Evolutionary conservation across 2,888 invertebrate genomes (phyloP), one percentile per base, ranked within the genome.

Genomic region (Anthoptus insignis): DNA sequence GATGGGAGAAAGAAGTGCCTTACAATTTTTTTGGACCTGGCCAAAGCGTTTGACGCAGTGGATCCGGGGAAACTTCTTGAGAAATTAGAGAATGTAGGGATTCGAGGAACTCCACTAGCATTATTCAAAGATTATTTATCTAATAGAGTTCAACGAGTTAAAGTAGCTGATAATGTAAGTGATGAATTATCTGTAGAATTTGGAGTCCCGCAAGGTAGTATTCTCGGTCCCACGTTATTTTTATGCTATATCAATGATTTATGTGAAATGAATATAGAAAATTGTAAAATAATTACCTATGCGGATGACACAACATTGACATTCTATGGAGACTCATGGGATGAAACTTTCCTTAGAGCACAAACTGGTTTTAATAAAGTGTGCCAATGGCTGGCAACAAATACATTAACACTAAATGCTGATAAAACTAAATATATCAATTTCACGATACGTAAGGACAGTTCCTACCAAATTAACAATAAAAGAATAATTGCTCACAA

Each of bases 291-390:
- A 3, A 37, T 37, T n/a, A 37, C 37, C 2, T 45, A 32, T 6
- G 22, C 49, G 8, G 59, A 49, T 9, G 37, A 59, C 32, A 59
- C 59, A 49, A 32, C 21, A 47, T 13, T 29, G 29, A 29, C 11
- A 21, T 32, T 32, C 11, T 9, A 32, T 9, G 32, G 9, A 6
- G 32, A 32, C 6, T n/a, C 37, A 3, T 37, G 37, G 37, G n/a
- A n/a, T 37, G 37, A 37, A 4, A n/a, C n/a, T 13, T 37, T 37
- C 6, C 6, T 3, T n/a, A 4, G n/a, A n/a, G 37, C 37, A n/a
- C 2, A n/a, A 37, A 2, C 6, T 4, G n/a, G 37, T 9, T 37
- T 37, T 6, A n/a, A 37, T 37, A 37, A n/a, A 37, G n/a, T 37
- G 2, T 3, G 13, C 2, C 2, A 3, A n/a, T 37, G 37, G 37